Evolutionary conservation across 2,797 vertebrate species (phyloP), one percentile per base, ranked within the genome.

Genomic region (Oreonectes daqikongensis): DNA sequence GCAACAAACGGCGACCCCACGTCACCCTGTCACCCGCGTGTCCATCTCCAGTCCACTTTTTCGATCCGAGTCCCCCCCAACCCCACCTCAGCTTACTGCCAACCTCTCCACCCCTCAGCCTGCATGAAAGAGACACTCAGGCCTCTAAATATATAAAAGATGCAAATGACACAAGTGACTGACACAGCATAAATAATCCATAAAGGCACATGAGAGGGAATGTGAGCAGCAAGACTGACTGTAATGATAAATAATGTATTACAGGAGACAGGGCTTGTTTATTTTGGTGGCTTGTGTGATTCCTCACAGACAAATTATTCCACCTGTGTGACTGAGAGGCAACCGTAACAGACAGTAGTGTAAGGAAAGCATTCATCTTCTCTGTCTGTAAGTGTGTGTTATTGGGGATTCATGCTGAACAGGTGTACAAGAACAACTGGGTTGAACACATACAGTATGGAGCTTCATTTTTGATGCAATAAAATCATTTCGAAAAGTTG

Each of bases 131-230:
- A 75, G 69, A 73, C 38, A 59, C 44, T 67, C 69, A 38, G 69
- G 74, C 74, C 59, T 69, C 66, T 82, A 82, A 84, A 84, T 82
- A 86, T 60, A 69, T 84, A 85, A 87, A 84, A 83, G 84, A 87
- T 89, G 88, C 87, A 87, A 87, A 90, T 84, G 77, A 79, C 48
- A 71, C 79, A 75, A 88, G 84, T 87, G 84, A 87, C 86, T 84
- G 85, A 88, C 80, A 83, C 84, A 82, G 85, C 84, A 91, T 92
- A 88, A 92, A 92, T 92, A 92, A 92, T 88, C 89, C 88, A 91
- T 89, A 91, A 87, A 91, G 88, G 86, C 83, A 90, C 87, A 89
- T 89, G 85, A 87, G 78, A 89, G 86, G 85, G 84, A 86, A 86
- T 85, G 83, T 80, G 81, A 81, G 82, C 78, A 76, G 85, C 80